phyloP scores from a whole-genome alignment of 1,140 invertebrate genomes.

The Drosophila watanabei region DNA sequence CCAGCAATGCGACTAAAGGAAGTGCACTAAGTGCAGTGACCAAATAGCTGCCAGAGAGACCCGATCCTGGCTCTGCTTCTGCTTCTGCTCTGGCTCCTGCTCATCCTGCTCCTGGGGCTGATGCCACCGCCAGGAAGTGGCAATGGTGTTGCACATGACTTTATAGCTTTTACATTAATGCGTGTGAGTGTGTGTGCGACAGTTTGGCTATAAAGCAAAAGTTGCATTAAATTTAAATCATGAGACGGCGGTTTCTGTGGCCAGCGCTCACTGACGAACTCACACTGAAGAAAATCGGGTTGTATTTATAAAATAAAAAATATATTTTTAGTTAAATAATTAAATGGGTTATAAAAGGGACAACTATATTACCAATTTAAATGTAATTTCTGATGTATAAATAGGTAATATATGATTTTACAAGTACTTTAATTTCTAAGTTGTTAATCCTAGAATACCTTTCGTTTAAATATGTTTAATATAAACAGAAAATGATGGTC shows the following conservation, averaged over 20 bases:
- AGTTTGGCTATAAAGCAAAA: conserved; percentile 67
- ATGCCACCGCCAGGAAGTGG: conserved; percentile 60
- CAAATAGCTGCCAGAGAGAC: conserved; percentile 68
- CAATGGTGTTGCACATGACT: conserved; percentile 74
- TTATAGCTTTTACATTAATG: conserved; percentile 68
- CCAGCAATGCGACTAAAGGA: conserved; percentile 66
- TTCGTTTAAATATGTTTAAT: neutral
- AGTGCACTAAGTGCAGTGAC: conserved; percentile 81
- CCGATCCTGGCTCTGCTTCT: conserved; percentile 23
- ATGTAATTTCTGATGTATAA: no score
- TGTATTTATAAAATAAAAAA: neutral
- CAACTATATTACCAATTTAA: no score
- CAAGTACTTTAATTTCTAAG: neutral
- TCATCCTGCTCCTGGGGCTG: conserved; percentile 21
- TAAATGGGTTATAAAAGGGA: no score
- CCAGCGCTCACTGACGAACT: conserved; percentile 22
- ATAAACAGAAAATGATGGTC: no score
- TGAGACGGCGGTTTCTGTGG: conserved; percentile 67
- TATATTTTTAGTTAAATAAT: no score
- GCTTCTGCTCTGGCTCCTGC: conserved; percentile 21
- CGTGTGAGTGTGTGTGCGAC: conserved; percentile 31
- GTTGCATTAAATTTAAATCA: conserved; percentile 79
- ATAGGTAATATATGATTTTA: no score
- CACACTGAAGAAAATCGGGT: conserved; percentile 14
- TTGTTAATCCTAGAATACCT: neutral